These are phyloP conservation scores for Corbicula japonica DNA, from an alignment of 2,888 invertebrate species.

Conservation along the genomic window DNA sequence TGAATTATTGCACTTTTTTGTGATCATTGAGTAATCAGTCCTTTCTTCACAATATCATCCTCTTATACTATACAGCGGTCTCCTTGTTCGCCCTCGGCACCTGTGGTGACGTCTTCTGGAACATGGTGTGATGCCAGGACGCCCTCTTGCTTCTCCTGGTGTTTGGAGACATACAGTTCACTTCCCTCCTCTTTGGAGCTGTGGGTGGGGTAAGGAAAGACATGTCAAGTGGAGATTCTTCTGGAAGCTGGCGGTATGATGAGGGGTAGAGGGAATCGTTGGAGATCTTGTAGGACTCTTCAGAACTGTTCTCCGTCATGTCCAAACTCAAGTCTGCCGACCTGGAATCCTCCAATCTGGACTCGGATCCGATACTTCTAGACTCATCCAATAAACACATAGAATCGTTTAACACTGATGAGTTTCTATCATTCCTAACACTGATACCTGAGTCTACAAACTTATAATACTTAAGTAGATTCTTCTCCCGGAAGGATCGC, in stretches of 20 bases:
- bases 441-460: slow-evolving; percentile 50
- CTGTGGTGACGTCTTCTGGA: slow-evolving; percentile 66
- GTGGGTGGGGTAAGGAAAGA: slow-evolving; percentile 61
- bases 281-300: slow-evolving; percentile 66
- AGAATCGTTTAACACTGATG: slow-evolving; percentile 39
- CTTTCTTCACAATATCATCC: background rate
- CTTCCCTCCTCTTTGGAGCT: slow-evolving; percentile 43
- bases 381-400: slow-evolving; percentile 44
- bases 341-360: slow-evolving; percentile 41
- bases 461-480: slow-evolving; percentile 58
- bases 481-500: slow-evolving; percentile 60
- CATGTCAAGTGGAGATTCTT: slow-evolving; percentile 49
- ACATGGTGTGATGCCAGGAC: slow-evolving; percentile 74
- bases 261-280: slow-evolving; percentile 65
- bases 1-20: slow-evolving; percentile 65
- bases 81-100: slow-evolving; percentile 58
- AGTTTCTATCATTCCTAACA: slow-evolving; percentile 48
- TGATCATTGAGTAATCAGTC: slow-evolving; percentile 28
- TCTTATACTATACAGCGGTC: slow-evolving; percentile 54
- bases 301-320: slow-evolving; percentile 28
- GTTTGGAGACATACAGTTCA: slow-evolving; percentile 60
- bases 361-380: slow-evolving; percentile 23
- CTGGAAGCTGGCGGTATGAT: slow-evolving; percentile 46
- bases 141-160: slow-evolving; percentile 65
- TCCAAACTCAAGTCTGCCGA: slow-evolving; percentile 51